These are phyloP conservation scores for Pyrgus malvae DNA, from an alignment of 2,888 invertebrate genomes.

Conservation along the genomic window DNA sequence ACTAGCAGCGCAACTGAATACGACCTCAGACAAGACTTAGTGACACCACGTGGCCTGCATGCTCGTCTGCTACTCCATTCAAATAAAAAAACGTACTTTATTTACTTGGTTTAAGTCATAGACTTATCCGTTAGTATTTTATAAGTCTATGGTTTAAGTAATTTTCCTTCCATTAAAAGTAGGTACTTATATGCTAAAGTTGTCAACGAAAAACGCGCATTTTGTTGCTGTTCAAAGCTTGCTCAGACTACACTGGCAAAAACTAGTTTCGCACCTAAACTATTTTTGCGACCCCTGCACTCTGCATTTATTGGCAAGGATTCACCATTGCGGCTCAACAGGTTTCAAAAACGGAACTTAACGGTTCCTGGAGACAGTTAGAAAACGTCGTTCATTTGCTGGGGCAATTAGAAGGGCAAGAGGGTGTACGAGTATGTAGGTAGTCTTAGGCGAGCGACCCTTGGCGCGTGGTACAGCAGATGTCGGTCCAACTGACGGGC, in stretches of 20 bases:
- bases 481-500: slow-evolving; percentile 71
- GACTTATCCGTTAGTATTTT: too few relatives aligned
- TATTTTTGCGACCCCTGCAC: slow-evolving; percentile 76
- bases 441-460: slow-evolving; percentile 56
- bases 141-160: too few relatives aligned
- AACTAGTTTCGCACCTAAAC: slow-evolving; percentile 67
- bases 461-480: slow-evolving; percentile 65
- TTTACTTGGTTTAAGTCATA: too few relatives aligned
- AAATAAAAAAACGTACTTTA: too few relatives aligned
- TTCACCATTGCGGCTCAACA: slow-evolving; percentile 58
- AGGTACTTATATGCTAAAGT: too few relatives aligned
- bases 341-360: slow-evolving; percentile 76
- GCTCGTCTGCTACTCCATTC: too few relatives aligned
- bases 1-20: too few relatives aligned
- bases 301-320: slow-evolving; percentile 53
- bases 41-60: too few relatives aligned
- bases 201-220: too few relatives aligned
- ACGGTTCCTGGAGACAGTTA: slow-evolving; percentile 74
- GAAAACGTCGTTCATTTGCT: slow-evolving; percentile 46
- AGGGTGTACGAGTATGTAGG: slow-evolving; percentile 73
- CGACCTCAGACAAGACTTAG: too few relatives aligned
- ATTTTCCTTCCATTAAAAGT: too few relatives aligned
- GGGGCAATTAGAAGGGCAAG: slow-evolving; percentile 69
- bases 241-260: neutral
- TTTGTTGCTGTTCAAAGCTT: too few relatives aligned